Base-by-base conservation (phyloP, 2,797 vertebrate genomes). In the Anableps anableps region DNA sequence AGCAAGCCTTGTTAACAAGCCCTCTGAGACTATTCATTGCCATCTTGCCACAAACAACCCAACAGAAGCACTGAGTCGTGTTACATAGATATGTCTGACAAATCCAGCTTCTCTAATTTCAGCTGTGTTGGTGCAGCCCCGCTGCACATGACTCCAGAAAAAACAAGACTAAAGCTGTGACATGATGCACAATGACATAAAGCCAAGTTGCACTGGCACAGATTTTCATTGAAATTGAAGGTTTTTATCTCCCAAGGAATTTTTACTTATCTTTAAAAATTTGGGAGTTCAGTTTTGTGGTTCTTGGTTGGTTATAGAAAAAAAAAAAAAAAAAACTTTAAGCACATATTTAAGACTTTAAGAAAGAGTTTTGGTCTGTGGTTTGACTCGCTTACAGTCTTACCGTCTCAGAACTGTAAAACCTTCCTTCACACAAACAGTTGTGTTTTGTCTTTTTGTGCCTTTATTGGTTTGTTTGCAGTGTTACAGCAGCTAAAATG, bases 111-210 rank as follows among this genome's bases (percentile, higher is more conserved):
- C 29, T 71, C 43, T 60, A 17, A 26, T 29, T 81, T 70, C 50
- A 36, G 21, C 45, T 21, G 9, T 45, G 62, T 66, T 51, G 43
- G 11, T 60, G 45, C 29, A 51, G 64, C 36, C 7, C 45, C 6
- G 3, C 45, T n/a, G 68, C 45, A 72, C 45, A 43, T 17, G 11
- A 60, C 74, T 76, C 23, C 72, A 68, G 70, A 55, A 55, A 29
- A 58, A 41, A 75, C n/a, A 21, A 41, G 53, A 75, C 43, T 64
- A 47, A 58, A 62, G 41, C 74, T 64, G 43, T 47, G 74, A 76
- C 41, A 45, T 41, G n/a, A 62, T 76, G 26, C 29, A 62, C 21
- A 68, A 23, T 4, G 64, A 68, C 55, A 31, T 9, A 34, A 36
- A 62, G 55, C 21, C 29, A 48, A 62, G 38, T 21, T 43, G 38